Base-by-base conservation (phyloP, 2,113 vertebrate genomes). In the Gadus macrocephalus region DNA sequence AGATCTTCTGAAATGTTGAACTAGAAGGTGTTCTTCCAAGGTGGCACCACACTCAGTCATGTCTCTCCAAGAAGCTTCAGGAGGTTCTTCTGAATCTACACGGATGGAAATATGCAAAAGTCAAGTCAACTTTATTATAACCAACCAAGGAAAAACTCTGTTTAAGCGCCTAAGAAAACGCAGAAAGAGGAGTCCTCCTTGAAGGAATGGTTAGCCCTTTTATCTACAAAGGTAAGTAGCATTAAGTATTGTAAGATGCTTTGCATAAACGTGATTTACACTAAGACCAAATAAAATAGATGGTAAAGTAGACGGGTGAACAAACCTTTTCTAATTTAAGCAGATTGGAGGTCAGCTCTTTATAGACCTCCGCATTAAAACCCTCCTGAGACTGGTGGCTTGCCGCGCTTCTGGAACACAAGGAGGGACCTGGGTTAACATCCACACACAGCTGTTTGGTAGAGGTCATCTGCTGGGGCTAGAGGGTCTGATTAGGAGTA, bases 321-420 rank as follows among this genome's bases (percentile, higher is more conserved):
- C 77, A 17, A 76, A 92, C 88, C 87, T 88, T 89, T 66, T 91
- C 89, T 9, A 90, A 82, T 64, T 85, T 91, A 71, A 91, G 81
- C 66, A 91, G 78, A 79, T 89, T 89, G 72, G 85, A 77, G 0
- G 86, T 88, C 27, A 91, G 77, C 22, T 91, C 89, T 60, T 83
- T 84, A 0, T 86, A 88, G 7, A 90, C 82, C 66, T 89, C 87
- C 19, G 89, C 83, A 8, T 83, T 90, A 19, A 86, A 20, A 16
- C 86, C 78, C 28, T 65, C 69, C 79, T 85, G 83, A 6, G 75
- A 69, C 68, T 69, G 81, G 66, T 75, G 78, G 64, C 66, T 78
- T 58, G 73, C 70, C 0, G 67, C 12, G 0, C 84, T 84, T 31
- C 88, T 91, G 82, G 28, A 81, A 84, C 9, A 49, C 42, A 49